phyloP scores from a whole-genome alignment of 2,113 vertebrate genomes.

The Onychostruthus taczanowskii region DNA sequence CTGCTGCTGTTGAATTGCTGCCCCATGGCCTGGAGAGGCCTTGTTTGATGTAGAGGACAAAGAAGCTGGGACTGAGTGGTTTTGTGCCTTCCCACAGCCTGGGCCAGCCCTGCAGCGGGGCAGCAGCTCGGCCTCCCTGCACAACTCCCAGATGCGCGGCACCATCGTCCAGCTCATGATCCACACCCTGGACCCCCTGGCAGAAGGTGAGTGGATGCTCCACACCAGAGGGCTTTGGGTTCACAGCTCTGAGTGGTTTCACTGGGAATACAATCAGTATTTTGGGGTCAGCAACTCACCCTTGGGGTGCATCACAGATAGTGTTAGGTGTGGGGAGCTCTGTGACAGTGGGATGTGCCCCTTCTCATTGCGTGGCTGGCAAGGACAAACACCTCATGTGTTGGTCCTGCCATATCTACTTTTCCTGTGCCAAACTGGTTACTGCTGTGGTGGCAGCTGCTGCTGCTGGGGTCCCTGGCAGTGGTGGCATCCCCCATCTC shows the following conservation, averaged over 20 bases:
- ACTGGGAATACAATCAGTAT: neutral
- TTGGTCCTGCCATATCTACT: neutral
- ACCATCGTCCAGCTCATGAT: constrained; percentile 95
- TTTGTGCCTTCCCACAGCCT: constrained; percentile 72
- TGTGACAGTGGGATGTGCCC: accelerated
- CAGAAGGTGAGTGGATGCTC: constrained; percentile 81
- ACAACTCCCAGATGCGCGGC: constrained; percentile 91
- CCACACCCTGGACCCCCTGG: constrained; percentile 90
- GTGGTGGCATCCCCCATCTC: neutral
- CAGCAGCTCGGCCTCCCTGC: constrained; percentile 89
- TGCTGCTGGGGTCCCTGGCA: neutral
- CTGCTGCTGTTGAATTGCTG: neutral
- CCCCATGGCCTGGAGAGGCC: neutral
- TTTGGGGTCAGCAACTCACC: neutral
- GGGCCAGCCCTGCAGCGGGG: constrained; percentile 82
- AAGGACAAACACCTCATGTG: neutral
- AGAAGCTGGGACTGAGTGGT: neutral
- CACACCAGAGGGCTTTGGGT: neutral
- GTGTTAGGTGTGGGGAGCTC: neutral
- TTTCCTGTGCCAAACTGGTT: neutral
- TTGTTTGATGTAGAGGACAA: neutral
- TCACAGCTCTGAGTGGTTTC: neutral
- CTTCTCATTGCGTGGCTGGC: accelerated
- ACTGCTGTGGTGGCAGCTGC: neutral
- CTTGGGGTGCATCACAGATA: neutral